phyloP scores from a whole-genome alignment of 2,113 vertebrate species.

The Psittacula cyanocephala region DNA sequence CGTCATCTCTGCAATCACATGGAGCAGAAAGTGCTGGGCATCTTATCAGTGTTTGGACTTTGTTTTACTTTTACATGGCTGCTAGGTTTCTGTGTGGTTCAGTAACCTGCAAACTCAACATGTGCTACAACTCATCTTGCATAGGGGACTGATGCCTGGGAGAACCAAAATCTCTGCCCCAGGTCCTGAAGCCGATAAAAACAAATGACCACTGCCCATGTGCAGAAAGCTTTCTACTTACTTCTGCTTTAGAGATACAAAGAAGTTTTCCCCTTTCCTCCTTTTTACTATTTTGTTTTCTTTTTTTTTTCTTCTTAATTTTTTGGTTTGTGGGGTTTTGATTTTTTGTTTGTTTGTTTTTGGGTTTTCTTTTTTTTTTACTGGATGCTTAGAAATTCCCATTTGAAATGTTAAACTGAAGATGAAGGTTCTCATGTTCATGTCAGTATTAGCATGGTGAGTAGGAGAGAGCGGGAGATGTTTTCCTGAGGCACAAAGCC shows the following conservation, averaged over 20 bases:
- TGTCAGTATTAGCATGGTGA: neutral
- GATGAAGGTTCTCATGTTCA: conserved; percentile 5
- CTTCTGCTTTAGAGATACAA: neutral
- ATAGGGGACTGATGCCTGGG: no score
- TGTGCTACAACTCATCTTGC: fast-evolving
- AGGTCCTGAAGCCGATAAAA: neutral
- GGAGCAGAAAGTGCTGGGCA: neutral
- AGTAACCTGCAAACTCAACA: neutral
- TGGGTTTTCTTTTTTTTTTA: fast-evolving
- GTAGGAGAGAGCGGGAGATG: neutral
- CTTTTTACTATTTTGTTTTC: fast-evolving
- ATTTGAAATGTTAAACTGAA: conserved; percentile 16
- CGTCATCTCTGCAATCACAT: no score
- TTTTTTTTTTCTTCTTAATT: neutral
- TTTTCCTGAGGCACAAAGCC: conserved; percentile 19
- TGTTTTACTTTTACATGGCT: neutral
- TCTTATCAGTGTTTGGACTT: neutral
- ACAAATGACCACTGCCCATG: neutral
- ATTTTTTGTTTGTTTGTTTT: no score
- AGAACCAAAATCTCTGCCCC: neutral
- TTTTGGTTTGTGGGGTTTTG: neutral
- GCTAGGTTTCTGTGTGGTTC: fast-evolving
- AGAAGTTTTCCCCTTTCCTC: fast-evolving
- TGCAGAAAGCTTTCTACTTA: neutral
- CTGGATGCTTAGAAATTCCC: neutral